Percentiles rank a stretch among this genome's conserved stretches.
Conservation (phyloP, 2,113 vertebrate species). For the Grus americana region DNA sequence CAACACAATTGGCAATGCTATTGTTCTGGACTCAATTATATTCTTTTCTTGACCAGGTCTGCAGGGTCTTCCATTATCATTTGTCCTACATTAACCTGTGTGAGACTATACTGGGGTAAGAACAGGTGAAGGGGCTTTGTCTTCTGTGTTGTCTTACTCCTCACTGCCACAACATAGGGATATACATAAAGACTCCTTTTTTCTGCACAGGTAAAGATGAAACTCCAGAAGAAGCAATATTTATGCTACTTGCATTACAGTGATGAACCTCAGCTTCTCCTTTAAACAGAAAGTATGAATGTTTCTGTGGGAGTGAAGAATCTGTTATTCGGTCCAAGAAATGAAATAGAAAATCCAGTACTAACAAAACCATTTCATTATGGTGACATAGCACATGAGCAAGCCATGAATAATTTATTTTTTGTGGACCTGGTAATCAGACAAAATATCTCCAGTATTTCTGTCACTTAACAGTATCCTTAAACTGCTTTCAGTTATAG, state of each 20-base stretch:
- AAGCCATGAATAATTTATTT: neutral
- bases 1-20: neutral
- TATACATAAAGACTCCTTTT: neutral
- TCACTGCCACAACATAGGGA: neutral
- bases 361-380: neutral
- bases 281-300: neutral
- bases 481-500: neutral
- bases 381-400: neutral
- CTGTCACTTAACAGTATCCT: neutral
- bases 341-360: neutral
- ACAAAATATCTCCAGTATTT: neutral
- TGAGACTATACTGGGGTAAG: neutral
- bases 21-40: neutral
- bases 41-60: neutral
- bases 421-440: neutral
- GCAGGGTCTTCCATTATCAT: neutral
- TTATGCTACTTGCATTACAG: neutral
- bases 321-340: neutral
- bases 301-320: neutral
- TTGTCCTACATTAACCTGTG: neutral
- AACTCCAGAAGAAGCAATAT: neutral
- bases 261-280: neutral
- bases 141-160: neutral
- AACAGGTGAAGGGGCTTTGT: neutral
- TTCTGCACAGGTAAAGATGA: neutral